A percentile compares a stretch with the other conserved stretches of the same genome.
These are phyloP conservation scores for Phoenicopterus ruber DNA, from an alignment of 2,113 vertebrate genomes.

Conservation along the genomic window DNA sequence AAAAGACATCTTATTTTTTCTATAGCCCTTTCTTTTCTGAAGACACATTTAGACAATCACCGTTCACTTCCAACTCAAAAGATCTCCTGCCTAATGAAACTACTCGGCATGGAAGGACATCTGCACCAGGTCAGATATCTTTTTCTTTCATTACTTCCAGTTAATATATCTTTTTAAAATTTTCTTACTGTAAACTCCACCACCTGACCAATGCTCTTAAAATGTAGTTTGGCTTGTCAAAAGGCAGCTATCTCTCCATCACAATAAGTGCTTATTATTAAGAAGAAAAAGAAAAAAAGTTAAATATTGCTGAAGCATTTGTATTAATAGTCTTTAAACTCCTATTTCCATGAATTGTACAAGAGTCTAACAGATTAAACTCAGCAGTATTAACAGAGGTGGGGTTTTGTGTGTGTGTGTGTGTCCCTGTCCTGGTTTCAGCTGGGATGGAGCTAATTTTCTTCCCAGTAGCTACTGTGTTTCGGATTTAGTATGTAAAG, in stretches of 20 bases:
- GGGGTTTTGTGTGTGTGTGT: background rate
- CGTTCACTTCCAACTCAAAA: constrained; percentile 92
- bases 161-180: background rate
- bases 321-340: background rate
- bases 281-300: background rate
- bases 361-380: background rate
- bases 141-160: background rate
- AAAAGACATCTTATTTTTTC: constrained; percentile 42
- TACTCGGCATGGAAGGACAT: constrained; percentile 81
- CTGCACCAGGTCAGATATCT: constrained; percentile 80
- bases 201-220: background rate
- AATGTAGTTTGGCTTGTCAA: background rate
- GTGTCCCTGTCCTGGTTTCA: background rate
- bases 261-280: background rate
- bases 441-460: too few species aligned
- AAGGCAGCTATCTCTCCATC: background rate
- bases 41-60: constrained; percentile 98
- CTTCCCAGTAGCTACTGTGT: too few species aligned
- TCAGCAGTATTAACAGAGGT: background rate
- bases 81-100: constrained; percentile 87
- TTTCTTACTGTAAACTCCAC: background rate
- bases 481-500: too few species aligned
- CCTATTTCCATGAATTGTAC: background rate
- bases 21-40: constrained; percentile 92
- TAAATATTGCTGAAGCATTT: background rate